Base-by-base conservation (phyloP, 2,113 vertebrate species). In the Sigmodon hispidus region DNA sequence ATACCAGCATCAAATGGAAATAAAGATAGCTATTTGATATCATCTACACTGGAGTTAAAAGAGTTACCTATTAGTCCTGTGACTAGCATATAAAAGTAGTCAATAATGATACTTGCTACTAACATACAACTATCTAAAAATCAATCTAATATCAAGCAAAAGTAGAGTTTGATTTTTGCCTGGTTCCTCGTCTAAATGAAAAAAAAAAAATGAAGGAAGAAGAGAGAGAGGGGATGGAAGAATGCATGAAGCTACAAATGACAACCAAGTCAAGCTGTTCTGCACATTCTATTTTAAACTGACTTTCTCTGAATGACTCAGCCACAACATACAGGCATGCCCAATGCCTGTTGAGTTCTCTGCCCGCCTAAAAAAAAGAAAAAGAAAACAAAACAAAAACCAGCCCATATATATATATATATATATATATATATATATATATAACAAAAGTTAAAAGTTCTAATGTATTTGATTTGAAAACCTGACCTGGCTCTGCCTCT, bases 281-380 rank as follows among this genome's bases (percentile, higher is more conserved):
- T 65, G 61, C 55, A 87, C 65, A 48, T 55, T 21, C 73, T 52
- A 17, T 17, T 55, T 77, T 52, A 48, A 88, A 75, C 50, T 21
- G 6, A 72, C n/a, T 89, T 75, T 57, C 90, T 94, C 5, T 43
- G 13, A 16, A 24, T 26, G 7, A 57, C 55, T 87, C 43, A 67
- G 19, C 76, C 57, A 26, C 36, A 13, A 36, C 52, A 90, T 93
- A 93, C 67, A 43, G 57, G 29, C 22, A 94, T 91, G 88, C 79
- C 97, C 94, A 85, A 43, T 72, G 69, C 80, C 80, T 94, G 96
- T 83, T 36, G 92, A 91, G 79, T 96, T 91, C 76, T 96, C 87
- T 95, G 36, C 93, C 97, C 96, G 96, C 90, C 73, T 0, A 40
- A 96, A 97, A 96, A 69, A 94, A 98, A 95, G 17, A 90, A 97